Conservation (phyloP, 2,113 vertebrate species). For the Erythrocebus patas region DNA sequence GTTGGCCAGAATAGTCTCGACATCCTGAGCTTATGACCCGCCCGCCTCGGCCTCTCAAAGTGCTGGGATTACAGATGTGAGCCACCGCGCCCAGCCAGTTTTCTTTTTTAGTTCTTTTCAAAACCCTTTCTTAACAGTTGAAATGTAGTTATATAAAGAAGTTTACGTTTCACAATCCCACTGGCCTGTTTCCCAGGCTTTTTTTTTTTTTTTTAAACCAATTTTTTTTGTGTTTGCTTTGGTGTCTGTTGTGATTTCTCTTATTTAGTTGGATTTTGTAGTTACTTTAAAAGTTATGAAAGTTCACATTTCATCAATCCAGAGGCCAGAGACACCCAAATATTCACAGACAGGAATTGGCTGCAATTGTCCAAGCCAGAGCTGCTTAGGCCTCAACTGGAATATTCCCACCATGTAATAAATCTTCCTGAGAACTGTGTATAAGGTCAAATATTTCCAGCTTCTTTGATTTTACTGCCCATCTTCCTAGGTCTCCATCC, state of each 20-base stretch:
- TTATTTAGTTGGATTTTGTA: conserved; percentile 25
- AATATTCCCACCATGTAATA: too few species aligned
- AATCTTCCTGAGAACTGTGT: background rate
- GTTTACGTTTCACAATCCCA: conserved; percentile 21
- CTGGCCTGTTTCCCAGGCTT: conserved; percentile 20
- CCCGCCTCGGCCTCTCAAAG: too few species aligned
- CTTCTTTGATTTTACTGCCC: background rate
- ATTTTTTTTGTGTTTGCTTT: background rate
- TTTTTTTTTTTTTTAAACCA: conserved; percentile 14
- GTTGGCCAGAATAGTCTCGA: too few species aligned
- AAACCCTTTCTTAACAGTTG: background rate
- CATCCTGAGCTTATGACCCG: too few species aligned
- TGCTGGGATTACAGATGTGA: too few species aligned
- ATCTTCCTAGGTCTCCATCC: background rate
- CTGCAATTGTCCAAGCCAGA: background rate
- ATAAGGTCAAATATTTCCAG: background rate
- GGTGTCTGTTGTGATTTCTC: conserved; percentile 41
- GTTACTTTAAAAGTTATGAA: conserved; percentile 48
- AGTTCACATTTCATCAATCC: background rate
- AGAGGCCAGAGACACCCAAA: conserved; percentile 3
- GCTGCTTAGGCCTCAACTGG: background rate
- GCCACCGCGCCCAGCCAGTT: too few species aligned
- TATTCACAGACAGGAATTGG: background rate
- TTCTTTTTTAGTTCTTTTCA: background rate
- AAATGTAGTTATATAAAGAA: background rate